Percentiles rank a stretch among this genome's conserved stretches.
Conservation (phyloP, 1,140 invertebrate genomes). For the Teleopsis dalmanni region DNA sequence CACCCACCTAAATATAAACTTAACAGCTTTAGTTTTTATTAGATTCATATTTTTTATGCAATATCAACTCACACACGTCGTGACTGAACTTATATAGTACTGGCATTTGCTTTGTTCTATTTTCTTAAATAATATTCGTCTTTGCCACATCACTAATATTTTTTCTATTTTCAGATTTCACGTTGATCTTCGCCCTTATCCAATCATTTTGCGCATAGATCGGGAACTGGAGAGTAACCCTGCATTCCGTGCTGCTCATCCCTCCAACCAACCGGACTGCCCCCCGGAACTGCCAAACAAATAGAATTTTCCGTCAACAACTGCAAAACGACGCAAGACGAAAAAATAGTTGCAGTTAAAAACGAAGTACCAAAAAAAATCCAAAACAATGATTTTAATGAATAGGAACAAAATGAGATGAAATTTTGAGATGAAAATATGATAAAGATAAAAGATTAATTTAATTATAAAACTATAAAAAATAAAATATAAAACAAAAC, state of each 20-base stretch:
- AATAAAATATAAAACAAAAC: not conserved
- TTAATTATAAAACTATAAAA: slow-evolving; percentile 17
- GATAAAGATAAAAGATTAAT: slow-evolving; percentile 31
- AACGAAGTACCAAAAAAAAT: slow-evolving; percentile 13
- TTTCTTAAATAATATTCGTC: not conserved
- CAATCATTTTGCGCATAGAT: slow-evolving; percentile 80
- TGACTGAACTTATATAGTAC: too few relatives aligned
- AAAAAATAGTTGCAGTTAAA: slow-evolving; percentile 42
- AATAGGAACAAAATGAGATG: slow-evolving; percentile 9
- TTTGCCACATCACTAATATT: not conserved
- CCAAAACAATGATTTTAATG: too few relatives aligned
- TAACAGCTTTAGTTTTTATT: too few relatives aligned
- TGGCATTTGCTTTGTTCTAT: too few relatives aligned
- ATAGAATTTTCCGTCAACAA: slow-evolving; percentile 44
- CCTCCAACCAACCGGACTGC: slow-evolving; percentile 85
- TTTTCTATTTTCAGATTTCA: slow-evolving; percentile 60
- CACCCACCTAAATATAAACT: not conserved
- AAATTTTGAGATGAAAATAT: too few relatives aligned
- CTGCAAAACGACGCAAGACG: slow-evolving; percentile 42
- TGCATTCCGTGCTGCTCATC: slow-evolving; percentile 80
- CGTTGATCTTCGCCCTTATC: slow-evolving; percentile 82
- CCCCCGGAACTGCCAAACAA: slow-evolving; percentile 73
- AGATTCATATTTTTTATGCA: too few relatives aligned
- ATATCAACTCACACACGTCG: too few relatives aligned
- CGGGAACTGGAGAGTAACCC: slow-evolving; percentile 77